Base-by-base conservation (phyloP, 2,888 invertebrate genomes). In the Scaptomyza parva region DNA sequence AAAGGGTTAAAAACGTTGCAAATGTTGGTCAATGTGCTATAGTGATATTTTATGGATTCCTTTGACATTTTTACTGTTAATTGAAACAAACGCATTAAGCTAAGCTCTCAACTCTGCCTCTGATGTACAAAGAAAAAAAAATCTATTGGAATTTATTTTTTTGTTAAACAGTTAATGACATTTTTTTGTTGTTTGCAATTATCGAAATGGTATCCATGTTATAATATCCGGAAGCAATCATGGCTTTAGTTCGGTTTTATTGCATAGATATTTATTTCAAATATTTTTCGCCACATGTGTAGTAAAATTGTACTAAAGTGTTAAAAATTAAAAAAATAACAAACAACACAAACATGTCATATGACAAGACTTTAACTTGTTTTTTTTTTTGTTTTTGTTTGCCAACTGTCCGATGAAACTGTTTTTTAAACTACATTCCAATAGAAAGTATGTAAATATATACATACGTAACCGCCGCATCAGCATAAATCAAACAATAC, bases 21-120 rank as follows among this genome's bases (percentile, higher is more conserved):
- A 43, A 35, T 55, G 14, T 30, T 33, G n/a, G 40, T 39, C 52
- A 64, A 79, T 88, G n/a, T n/a, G n/a, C n/a, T 88, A 70, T 76
- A 88, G 83, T 69, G 78, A 60, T 67, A 58, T 68, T 80, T 83
- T 77, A 86, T 70, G 76, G 74, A 79, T 86, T 73, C 69, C 48
- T 76, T 68, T 68, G 12, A 39, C 20, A 37, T 63, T 70, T 44
- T 55, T 47, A 44, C 26, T 53, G 66, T 61, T 67, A 62, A 81
- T 71, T 74, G 53, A 61, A 80, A 64, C 43, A 64, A 37, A 30
- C 35, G 40, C 47, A 63, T 55, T 62, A 39, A 68, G 50, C 66
- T 78, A 57, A 69, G 62, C 45, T 37, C 8, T 14, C 12, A 11
- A 33, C 33, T 4, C 22, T 1, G 1, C 20, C 9, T 14, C 12